A percentile compares a stretch with the other conserved stretches of the same genome.
Conservation (phyloP, 2,113 vertebrate genomes). For the Tylochromis polylepis region DNA sequence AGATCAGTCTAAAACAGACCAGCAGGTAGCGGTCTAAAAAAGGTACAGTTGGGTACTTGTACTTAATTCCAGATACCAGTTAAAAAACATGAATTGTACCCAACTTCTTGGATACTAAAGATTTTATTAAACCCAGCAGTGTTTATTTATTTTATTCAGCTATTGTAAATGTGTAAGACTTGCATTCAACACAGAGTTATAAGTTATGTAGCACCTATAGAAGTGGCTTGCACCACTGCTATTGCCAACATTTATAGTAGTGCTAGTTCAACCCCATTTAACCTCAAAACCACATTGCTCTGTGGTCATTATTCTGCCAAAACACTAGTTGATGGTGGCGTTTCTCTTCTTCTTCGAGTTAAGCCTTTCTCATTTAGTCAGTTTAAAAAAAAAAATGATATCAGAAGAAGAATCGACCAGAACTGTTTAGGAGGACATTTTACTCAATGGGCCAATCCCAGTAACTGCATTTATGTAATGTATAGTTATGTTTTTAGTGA, state of each 20-base stretch:
- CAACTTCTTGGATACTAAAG: no score
- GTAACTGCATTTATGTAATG: background rate
- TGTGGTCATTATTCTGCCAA: background rate
- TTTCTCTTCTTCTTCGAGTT: background rate
- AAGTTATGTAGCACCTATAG: background rate
- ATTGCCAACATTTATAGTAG: background rate
- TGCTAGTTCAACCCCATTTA: background rate
- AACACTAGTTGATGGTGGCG: background rate
- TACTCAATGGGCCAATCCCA: background rate
- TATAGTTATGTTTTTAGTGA: background rate
- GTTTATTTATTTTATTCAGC: background rate
- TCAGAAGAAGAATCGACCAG: background rate
- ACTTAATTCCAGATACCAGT: background rate
- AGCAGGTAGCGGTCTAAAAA: no score
- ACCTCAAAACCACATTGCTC: background rate
- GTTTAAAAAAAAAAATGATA: background rate
- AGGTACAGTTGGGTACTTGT: background rate
- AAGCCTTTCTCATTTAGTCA: background rate
- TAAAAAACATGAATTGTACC: background rate
- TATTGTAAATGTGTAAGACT: background rate
- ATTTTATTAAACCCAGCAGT: background rate
- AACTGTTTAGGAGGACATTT: background rate
- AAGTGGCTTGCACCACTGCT: background rate
- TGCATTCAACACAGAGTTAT: no score
- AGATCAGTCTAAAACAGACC: background rate